phyloP scores from a whole-genome alignment of 2,888 invertebrate species.

The Cephus sareptanus region DNA sequence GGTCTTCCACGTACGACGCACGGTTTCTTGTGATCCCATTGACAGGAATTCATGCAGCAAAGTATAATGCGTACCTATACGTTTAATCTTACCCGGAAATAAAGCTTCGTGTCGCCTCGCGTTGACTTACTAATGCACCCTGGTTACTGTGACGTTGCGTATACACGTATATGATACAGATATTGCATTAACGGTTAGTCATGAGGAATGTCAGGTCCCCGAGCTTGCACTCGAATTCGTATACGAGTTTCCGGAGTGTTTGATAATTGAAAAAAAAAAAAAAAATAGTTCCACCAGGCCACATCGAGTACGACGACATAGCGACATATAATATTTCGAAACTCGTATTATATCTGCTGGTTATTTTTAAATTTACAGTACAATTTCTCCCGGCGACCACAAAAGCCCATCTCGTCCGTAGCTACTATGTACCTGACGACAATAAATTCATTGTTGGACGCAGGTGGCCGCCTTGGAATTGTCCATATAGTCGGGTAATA shows the following conservation, averaged over 20 bases:
- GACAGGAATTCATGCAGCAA: not conserved
- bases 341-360: not conserved
- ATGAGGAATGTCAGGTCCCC: not conserved
- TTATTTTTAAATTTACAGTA: not conserved
- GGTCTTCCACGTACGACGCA: not conserved
- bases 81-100: not conserved
- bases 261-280: not conserved
- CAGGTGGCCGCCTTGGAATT: not conserved
- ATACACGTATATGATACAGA: not conserved
- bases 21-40: not conserved
- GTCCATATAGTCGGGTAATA: conserved; percentile 35
- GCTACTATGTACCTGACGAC: not conserved
- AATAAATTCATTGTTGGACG: not conserved
- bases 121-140: not conserved
- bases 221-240: not conserved
- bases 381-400: not conserved
- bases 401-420: not conserved
- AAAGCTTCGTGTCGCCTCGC: not conserved
- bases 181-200: not conserved
- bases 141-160: no score
- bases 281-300: not conserved
- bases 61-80: not conserved
- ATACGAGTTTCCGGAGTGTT: not conserved
- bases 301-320: not conserved
- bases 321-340: not conserved